Evolutionary conservation across 2,113 vertebrate genomes (phyloP).

Genomic region (Cyprinodon brontotheroides): DNA sequence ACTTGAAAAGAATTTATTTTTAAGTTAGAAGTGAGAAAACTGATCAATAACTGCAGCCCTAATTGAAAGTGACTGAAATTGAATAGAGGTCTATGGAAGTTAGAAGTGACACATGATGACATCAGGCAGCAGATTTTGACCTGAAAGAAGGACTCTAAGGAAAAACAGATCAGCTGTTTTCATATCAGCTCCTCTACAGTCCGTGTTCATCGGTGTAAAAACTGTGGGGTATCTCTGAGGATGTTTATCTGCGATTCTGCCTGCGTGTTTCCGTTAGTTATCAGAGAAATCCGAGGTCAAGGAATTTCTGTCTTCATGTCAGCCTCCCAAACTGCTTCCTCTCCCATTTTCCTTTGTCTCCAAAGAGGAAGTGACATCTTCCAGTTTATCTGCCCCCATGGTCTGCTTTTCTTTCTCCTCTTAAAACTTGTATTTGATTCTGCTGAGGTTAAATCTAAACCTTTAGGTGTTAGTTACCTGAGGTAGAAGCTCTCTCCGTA

Average conservation of each 20-base stretch:
- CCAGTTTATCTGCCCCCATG: not conserved
- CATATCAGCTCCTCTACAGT: not conserved
- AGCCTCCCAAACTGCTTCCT: not conserved
- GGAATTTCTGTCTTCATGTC: not conserved
- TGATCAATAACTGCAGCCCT: too few species aligned
- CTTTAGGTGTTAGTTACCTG: slow-evolving; percentile 76
- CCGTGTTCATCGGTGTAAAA: not conserved
- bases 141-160: not conserved
- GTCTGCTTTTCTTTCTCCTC: not conserved
- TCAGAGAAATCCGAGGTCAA: not conserved
- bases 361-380: not conserved
- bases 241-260: not conserved
- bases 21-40: too few species aligned
- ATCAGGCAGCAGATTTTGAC: not conserved
- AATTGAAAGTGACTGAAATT: too few species aligned
- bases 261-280: not conserved
- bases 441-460: not conserved
- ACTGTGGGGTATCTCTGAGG: not conserved
- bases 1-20: too few species aligned
- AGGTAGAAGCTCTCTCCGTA: slow-evolving; percentile 90
- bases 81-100: too few species aligned
- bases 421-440: not conserved
- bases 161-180: not conserved
- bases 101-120: not conserved
- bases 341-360: not conserved